These are phyloP conservation scores for Protonemura montana DNA, from an alignment of 2,888 invertebrate genomes.

Conservation along the genomic window DNA sequence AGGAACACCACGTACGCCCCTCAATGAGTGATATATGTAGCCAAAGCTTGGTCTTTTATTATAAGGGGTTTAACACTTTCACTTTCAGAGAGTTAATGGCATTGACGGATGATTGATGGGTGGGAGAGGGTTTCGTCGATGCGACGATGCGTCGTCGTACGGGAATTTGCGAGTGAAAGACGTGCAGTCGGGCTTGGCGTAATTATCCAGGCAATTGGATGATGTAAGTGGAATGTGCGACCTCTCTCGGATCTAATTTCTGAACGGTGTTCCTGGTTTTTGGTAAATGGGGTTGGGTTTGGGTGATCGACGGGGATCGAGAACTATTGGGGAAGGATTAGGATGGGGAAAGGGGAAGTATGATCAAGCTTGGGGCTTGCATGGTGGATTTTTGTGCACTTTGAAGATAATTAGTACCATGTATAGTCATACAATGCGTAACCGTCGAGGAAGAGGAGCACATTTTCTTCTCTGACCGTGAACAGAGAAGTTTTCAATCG, in stretches of 20 bases:
- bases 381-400: too few species aligned
- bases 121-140: neutral
- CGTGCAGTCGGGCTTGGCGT: neutral
- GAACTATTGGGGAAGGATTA: neutral
- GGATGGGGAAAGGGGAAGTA: neutral
- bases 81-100: neutral
- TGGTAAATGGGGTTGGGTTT: neutral
- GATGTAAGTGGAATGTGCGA: neutral
- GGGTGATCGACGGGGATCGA: neutral
- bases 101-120: slow-evolving; percentile 4
- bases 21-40: neutral
- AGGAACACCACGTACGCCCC: neutral
- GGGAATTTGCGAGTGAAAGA: neutral
- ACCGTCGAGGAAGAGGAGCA: too few species aligned
- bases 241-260: neutral
- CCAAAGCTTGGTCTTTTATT: neutral
- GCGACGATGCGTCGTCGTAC: neutral
- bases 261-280: neutral
- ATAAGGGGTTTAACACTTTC: slow-evolving; percentile 4
- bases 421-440: too few species aligned
- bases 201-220: neutral
- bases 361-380: neutral
- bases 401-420: too few species aligned
- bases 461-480: too few species aligned
- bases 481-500: too few species aligned